phyloP scores from a whole-genome alignment of 2,797 vertebrate species.

The Silurus aristotelis region DNA sequence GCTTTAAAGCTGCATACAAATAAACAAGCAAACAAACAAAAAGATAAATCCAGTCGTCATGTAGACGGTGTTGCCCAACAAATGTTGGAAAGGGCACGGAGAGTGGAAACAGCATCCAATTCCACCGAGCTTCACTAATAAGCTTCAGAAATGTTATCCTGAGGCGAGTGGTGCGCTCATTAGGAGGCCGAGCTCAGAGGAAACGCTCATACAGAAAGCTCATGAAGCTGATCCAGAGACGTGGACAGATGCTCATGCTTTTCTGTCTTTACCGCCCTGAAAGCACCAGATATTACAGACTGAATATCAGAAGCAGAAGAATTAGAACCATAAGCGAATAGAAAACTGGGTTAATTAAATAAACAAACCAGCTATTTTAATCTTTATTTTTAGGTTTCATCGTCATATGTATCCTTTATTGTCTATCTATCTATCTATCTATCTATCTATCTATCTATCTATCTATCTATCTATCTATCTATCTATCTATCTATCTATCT shows the following conservation, averaged over 20 bases:
- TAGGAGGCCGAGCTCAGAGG: conserved; percentile 21
- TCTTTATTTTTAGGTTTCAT: too few relatives aligned
- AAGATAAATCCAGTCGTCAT: background rate
- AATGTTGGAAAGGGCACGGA: conserved; percentile 32
- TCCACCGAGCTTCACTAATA: conserved; percentile 48
- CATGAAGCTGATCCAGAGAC: background rate
- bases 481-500: too few relatives aligned
- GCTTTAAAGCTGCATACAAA: background rate
- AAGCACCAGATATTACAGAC: background rate
- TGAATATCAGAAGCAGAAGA: background rate
- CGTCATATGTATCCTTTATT: too few relatives aligned
- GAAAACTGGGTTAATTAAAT: too few relatives aligned
- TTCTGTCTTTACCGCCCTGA: background rate
- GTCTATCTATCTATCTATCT: too few relatives aligned
- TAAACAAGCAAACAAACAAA: background rate
- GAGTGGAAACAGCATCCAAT: conserved; percentile 40
- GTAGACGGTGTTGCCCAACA: conserved; percentile 15
- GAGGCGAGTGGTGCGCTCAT: conserved; percentile 41
- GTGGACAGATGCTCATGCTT: background rate
- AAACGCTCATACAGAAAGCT: conserved; percentile 9
- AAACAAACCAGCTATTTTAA: too few relatives aligned
- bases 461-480: too few relatives aligned
- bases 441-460: too few relatives aligned
- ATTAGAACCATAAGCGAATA: too few relatives aligned
- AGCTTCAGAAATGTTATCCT: conserved; percentile 52